Base-by-base conservation (phyloP, 2,888 invertebrate species). In the Eupeodes latifasciatus region DNA sequence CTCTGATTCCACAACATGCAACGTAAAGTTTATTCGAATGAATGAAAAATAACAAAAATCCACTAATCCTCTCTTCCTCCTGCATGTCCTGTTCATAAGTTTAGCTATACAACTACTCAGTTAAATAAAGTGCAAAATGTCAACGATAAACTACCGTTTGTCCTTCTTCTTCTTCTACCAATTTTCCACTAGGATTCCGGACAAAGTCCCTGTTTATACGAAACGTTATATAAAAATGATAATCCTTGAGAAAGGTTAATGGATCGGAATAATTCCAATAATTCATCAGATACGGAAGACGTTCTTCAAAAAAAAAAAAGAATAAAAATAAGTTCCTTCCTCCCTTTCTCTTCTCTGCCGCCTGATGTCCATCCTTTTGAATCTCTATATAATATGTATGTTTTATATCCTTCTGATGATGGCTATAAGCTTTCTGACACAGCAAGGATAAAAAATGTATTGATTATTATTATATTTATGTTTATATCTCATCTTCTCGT, bases 221-320 rank as follows among this genome's bases (percentile, higher is more conserved):
- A 74, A 66, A 44, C 14, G 49, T 47, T 74, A 61, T 40, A 61
- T 53, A 51, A 59, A 67, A 78, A 78, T 61, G 55, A 51, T 51
- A 59, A 81, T 80, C 67, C 84, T 77, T 84, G 75, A 81, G 76
- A 87, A 80, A 76, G 79, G 75, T 83, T 87, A 83, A 87, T 87
- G 86, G 86, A 83, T 76, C 83, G 86, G 72, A 87, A 87, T 87
- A 87, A 83, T 83, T 80, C 83, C 66, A 79, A 83, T 87, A 83
- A 87, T 83, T 87, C 83, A 82, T 87, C 79, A 53, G 83, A 66
- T 87, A 71, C 79, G 79, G 71, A 80, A 87, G 86, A 83, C 67
- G 76, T 49, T 87, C 27, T 27, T 27, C 27, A 27, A 27, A 27
- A 27, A 27, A 27, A 27, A 27, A 27, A 27, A 27, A 27, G 1